phyloP scores from a whole-genome alignment of 2,888 invertebrate species.

The Pyrochroa serraticornis region DNA sequence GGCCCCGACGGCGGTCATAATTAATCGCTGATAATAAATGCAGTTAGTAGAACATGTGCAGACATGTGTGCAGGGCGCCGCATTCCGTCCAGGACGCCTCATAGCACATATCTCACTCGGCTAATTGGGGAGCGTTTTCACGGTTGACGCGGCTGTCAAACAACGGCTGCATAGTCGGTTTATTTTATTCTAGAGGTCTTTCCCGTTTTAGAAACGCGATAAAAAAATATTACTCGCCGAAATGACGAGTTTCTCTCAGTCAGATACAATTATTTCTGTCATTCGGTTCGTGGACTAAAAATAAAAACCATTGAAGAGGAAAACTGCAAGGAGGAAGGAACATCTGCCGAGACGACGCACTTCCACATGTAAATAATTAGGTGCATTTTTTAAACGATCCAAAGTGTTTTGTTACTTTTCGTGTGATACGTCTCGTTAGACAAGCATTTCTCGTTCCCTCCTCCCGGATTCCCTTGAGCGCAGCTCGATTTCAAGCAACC shows the following conservation, averaged over 20 bases:
- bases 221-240: slow-evolving; percentile 37
- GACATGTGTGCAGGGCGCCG: slow-evolving; percentile 42
- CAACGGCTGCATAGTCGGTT: slow-evolving; percentile 48
- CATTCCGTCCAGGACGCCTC: slow-evolving; percentile 45
- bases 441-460: too few species aligned
- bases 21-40: slow-evolving; percentile 48
- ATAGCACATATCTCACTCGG: slow-evolving; percentile 53
- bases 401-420: too few species aligned
- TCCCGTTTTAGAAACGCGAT: slow-evolving; percentile 36
- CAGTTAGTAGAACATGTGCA: slow-evolving; percentile 44
- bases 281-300: slow-evolving; percentile 46
- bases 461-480: too few species aligned
- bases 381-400: slow-evolving; percentile 32
- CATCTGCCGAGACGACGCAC: slow-evolving; percentile 35
- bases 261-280: slow-evolving; percentile 51
- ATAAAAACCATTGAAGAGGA: slow-evolving; percentile 45
- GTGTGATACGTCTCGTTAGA: too few species aligned
- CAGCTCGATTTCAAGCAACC: too few species aligned
- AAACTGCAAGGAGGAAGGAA: slow-evolving; percentile 44
- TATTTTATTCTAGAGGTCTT: slow-evolving; percentile 45
- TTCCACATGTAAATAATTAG: slow-evolving; percentile 47
- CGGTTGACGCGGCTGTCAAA: slow-evolving; percentile 55
- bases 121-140: slow-evolving; percentile 57
- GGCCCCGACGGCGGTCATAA: slow-evolving; percentile 37
- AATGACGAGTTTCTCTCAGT: slow-evolving; percentile 40